phyloP scores from a whole-genome alignment of 2,113 vertebrate genomes.

The Morone chrysops region DNA sequence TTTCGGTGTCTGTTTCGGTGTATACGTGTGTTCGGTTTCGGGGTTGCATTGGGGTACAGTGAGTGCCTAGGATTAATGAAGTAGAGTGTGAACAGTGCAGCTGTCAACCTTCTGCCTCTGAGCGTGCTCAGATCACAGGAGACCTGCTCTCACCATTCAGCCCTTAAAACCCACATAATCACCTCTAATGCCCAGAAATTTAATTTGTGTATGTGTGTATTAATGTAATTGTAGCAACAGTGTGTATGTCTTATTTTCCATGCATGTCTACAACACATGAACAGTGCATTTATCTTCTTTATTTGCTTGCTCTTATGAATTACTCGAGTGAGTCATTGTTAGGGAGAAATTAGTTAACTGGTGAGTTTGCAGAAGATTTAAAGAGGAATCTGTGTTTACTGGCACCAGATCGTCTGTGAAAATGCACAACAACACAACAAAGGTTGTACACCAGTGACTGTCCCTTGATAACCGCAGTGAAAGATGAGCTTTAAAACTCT shows the following conservation, averaged over 20 bases:
- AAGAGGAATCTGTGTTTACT: conserved; percentile 26
- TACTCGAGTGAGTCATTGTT: background rate
- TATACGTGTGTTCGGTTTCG: conserved; percentile 6
- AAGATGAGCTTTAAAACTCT: background rate
- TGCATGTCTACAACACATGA: background rate
- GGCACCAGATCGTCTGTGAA: conserved; percentile 12
- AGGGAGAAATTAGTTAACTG: background rate
- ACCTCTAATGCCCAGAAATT: conserved; percentile 62
- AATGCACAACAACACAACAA: conserved; percentile 13
- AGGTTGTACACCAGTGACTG: background rate
- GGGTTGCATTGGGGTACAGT: conserved; percentile 41
- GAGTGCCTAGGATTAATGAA: conserved; percentile 60
- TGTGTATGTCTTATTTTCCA: conserved; percentile 36
- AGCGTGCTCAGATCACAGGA: conserved; percentile 57
- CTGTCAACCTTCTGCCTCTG: conserved; percentile 68
- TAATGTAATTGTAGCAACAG: background rate
- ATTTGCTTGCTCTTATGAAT: background rate
- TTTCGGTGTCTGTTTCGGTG: conserved; percentile 18
- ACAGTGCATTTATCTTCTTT: background rate
- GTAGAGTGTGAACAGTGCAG: conserved; percentile 67
- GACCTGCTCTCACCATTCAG: conserved; percentile 39
- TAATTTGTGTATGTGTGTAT: conserved; percentile 17
- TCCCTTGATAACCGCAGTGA: background rate
- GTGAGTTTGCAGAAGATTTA: background rate
- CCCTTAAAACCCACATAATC: conserved; percentile 69